These are phyloP conservation scores for Enchytraeus crypticus DNA, from an alignment of 2,888 invertebrate species.

Conservation along the genomic window DNA sequence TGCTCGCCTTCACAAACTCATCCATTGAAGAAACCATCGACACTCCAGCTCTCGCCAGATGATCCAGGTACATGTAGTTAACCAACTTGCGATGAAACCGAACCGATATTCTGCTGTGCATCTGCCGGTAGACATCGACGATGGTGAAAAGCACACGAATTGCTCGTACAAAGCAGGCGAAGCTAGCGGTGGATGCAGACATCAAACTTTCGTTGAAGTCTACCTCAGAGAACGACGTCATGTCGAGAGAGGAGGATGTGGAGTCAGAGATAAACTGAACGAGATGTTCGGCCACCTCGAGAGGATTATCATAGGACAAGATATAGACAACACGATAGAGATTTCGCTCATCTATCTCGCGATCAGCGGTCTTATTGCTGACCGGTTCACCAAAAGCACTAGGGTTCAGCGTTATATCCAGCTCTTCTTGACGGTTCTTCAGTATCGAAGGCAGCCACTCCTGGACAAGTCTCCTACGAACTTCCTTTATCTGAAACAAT, in stretches of 20 bases:
- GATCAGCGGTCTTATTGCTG: slow-evolving; percentile 10
- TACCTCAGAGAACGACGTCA: slow-evolving; percentile 1
- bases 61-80: slow-evolving; percentile 32
- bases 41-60: slow-evolving; percentile 36
- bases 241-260: too few relatives aligned
- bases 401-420: slow-evolving; percentile 28
- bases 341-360: slow-evolving; percentile 30
- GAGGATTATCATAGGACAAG: slow-evolving; percentile 27
- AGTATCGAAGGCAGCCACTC: slow-evolving; percentile 33
- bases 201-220: too few relatives aligned
- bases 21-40: slow-evolving; percentile 34
- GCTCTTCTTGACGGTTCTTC: slow-evolving; percentile 27
- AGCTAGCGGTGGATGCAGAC: slow-evolving; percentile 14
- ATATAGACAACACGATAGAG: slow-evolving; percentile 35
- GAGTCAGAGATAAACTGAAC: too few relatives aligned
- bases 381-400: not conserved
- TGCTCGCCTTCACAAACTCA: slow-evolving; percentile 35
- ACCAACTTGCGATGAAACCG: not conserved
- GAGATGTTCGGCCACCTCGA: slow-evolving; percentile 24
- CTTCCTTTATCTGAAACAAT: too few relatives aligned
- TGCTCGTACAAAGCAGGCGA: slow-evolving; percentile 31
- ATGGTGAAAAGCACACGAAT: slow-evolving; percentile 34
- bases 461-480: slow-evolving; percentile 29
- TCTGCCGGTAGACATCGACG: slow-evolving; percentile 27
- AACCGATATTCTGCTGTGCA: not conserved